Conservation (phyloP, 2,888 invertebrate genomes). For the Diaphora mendica region DNA sequence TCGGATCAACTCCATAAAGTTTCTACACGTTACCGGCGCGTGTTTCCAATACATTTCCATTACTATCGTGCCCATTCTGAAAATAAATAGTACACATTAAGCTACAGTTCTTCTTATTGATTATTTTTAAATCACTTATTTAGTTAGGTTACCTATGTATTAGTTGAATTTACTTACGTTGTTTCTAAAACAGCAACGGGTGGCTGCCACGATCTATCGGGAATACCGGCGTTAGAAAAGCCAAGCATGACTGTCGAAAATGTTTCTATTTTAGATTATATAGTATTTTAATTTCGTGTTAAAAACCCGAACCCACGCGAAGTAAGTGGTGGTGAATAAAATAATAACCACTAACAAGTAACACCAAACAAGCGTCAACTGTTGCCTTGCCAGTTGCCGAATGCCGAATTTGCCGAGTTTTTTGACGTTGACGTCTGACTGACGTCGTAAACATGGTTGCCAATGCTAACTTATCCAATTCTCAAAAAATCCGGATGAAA, state of each 20-base stretch:
- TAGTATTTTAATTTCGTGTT: background rate
- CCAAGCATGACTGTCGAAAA: conserved; percentile 74
- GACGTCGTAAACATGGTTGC: no score
- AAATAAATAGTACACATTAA: conserved; percentile 51
- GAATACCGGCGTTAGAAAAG: conserved; percentile 89
- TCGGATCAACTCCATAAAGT: conserved; percentile 97
- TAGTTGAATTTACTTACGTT: conserved; percentile 86
- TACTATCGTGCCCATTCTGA: conserved; percentile 96
- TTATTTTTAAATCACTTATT: background rate
- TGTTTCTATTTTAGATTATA: background rate
- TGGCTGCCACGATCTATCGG: conserved; percentile 96
- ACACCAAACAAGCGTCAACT: no score
- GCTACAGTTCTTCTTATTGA: background rate
- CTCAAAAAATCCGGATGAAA: no score
- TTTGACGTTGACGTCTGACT: no score
- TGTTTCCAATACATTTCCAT: conserved; percentile 99
- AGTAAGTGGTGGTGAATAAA: no score
- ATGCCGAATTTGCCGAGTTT: no score
- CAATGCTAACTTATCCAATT: no score
- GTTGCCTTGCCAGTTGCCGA: no score
- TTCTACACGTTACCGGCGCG: conserved; percentile 98
- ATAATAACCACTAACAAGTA: no score
- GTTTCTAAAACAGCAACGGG: conserved; percentile 93
- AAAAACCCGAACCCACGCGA: background rate
- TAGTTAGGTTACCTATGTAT: no score